Percentiles rank a stretch among this genome's conserved stretches.
Conservation (phyloP, 1,140 invertebrate genomes). For the Anastatus disparis region DNA sequence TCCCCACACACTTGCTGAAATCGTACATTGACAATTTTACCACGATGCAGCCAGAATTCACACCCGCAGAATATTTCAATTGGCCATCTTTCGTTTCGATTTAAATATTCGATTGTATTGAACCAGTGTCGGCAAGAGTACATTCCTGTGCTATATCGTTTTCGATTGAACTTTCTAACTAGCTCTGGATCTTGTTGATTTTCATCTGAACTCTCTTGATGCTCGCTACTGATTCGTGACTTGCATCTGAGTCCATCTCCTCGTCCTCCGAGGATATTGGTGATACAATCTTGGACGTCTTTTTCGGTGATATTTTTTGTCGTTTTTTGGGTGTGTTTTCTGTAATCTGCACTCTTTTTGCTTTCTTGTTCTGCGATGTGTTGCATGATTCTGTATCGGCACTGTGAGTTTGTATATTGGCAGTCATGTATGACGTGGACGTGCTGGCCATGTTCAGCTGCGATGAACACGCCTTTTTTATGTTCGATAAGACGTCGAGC, state of each 20-base stretch:
- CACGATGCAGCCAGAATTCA: background rate
- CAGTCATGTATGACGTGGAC: conserved; percentile 22
- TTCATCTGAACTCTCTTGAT: no score
- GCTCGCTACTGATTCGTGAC: no score
- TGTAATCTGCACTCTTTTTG: no score
- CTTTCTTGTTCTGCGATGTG: no score
- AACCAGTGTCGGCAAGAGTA: background rate
- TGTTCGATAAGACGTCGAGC: background rate
- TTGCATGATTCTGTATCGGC: no score
- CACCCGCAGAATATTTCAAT: background rate
- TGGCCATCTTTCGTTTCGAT: background rate
- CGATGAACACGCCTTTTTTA: conserved; percentile 1
- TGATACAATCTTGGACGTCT: no score
- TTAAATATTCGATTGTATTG: background rate
- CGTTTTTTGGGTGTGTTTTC: no score
- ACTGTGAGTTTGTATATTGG: background rate
- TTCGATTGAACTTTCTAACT: background rate
- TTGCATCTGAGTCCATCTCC: no score
- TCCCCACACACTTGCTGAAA: background rate
- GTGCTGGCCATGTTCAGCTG: conserved; percentile 2
- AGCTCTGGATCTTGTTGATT: background rate
- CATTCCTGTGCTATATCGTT: background rate
- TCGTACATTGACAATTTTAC: background rate
- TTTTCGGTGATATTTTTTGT: no score
- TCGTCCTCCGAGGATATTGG: no score